phyloP scores from a whole-genome alignment of 2,113 vertebrate genomes.

The Tupaia tana region DNA sequence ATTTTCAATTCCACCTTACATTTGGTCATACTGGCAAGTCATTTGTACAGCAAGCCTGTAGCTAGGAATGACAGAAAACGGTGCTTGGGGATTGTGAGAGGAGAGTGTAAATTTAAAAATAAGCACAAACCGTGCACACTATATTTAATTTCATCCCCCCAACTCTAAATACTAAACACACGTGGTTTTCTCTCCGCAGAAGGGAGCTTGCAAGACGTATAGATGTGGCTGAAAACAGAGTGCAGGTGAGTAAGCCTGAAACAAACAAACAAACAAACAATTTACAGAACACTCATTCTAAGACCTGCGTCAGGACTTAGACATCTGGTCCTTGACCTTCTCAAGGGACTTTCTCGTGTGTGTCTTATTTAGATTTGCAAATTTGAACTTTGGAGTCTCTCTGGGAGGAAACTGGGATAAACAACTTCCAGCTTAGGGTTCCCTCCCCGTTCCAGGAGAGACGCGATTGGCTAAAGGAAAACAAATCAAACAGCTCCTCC shows the following conservation, averaged over 20 bases:
- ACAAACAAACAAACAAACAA: no score
- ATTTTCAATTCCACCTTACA: background rate
- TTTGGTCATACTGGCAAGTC: background rate
- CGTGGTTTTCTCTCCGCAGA: constrained; percentile 52
- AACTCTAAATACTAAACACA: background rate
- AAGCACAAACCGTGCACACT: background rate
- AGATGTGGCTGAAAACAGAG: background rate
- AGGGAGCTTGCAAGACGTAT: background rate
- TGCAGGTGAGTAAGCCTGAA: constrained; percentile 58
- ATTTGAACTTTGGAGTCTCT: background rate
- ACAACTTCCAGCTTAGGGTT: background rate
- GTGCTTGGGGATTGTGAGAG: background rate
- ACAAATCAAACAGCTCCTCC: background rate
- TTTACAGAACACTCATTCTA: background rate
- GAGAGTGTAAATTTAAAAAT: background rate
- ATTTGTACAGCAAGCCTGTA: background rate
- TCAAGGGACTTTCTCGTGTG: background rate
- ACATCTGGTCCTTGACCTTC: background rate
- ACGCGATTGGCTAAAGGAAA: background rate
- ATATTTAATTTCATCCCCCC: background rate
- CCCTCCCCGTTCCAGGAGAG: background rate
- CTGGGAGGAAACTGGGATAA: background rate
- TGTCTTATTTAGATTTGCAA: background rate
- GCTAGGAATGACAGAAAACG: background rate
- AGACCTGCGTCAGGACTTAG: background rate